These are phyloP conservation scores for Vombatus ursinus DNA, from an alignment of 2,113 vertebrate species.

Conservation along the genomic window DNA sequence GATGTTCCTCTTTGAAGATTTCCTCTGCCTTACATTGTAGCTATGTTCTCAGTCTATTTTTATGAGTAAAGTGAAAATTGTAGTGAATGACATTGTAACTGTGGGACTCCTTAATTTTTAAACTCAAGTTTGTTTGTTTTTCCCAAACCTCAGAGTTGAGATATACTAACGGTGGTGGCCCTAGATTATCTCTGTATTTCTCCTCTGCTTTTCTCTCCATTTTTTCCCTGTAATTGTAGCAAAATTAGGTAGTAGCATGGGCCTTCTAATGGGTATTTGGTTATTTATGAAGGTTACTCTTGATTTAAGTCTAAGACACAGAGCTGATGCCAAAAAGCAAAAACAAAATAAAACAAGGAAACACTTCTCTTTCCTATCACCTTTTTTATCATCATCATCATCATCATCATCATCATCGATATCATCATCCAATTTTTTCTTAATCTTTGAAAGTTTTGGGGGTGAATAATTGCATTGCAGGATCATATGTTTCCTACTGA, in stretches of 20 bases:
- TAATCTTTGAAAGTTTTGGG: not conserved
- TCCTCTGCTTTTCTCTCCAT: not conserved
- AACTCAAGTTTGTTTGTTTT: not conserved
- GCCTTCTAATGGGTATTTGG: not conserved
- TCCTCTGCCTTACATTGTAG: not conserved
- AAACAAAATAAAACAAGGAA: not conserved
- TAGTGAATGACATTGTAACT: not conserved
- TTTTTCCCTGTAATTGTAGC: not conserved
- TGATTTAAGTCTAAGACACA: not conserved
- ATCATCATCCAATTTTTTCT: not conserved
- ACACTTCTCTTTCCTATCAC: not conserved
- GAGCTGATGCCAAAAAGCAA: not conserved
- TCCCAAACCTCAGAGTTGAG: not conserved
- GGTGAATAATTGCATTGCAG: not conserved
- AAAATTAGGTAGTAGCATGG: not conserved
- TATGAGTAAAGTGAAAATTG: not conserved
- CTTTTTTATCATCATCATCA: not conserved
- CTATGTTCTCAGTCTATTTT: not conserved
- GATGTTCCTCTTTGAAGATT: not conserved
- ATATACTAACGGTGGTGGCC: not conserved
- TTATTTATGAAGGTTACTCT: not conserved
- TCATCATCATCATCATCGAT: not conserved
- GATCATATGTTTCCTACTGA: not conserved
- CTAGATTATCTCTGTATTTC: not conserved
- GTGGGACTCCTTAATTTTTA: not conserved